A percentile compares a stretch with the other conserved stretches of the same genome.
These are phyloP conservation scores for Calameuta idolon DNA, from an alignment of 2,888 invertebrate genomes.

Conservation along the genomic window DNA sequence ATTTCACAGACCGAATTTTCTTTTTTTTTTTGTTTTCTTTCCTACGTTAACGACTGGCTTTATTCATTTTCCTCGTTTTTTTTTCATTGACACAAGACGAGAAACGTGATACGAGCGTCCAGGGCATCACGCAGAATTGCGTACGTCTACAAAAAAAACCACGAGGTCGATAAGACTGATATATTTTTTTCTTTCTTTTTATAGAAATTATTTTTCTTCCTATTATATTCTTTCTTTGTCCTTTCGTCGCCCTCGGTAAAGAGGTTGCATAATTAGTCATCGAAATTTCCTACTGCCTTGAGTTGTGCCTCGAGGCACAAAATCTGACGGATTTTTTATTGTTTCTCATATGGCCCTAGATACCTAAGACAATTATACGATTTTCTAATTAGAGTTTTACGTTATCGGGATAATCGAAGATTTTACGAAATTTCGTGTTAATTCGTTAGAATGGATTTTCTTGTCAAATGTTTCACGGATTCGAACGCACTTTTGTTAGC, in stretches of 20 bases:
- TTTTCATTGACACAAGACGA: constrained; percentile 25
- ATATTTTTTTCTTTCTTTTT: not conserved
- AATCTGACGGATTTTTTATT: not conserved
- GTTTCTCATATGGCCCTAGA: not conserved
- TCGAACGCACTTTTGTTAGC: not conserved
- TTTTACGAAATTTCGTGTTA: not conserved
- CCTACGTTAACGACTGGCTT: constrained; percentile 31
- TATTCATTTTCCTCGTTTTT: constrained; percentile 28
- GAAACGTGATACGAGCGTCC: constrained; percentile 5
- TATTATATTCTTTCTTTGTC: no score
- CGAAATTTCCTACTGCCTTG: not conserved
- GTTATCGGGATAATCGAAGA: not conserved
- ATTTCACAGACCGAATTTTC: not conserved
- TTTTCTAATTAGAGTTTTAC: not conserved
- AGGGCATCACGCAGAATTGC: not conserved
- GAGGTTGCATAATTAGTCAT: not conserved
- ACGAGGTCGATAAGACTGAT: constrained; percentile 9
- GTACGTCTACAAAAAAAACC: constrained; percentile 2
- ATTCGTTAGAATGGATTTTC: not conserved
- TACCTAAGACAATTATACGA: not conserved
- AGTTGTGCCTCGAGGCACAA: not conserved
- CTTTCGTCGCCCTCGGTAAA: not conserved
- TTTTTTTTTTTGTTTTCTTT: constrained; percentile 22
- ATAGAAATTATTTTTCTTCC: not conserved
- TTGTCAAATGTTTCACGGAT: not conserved